Evolutionary conservation across 2,797 vertebrate genomes (phyloP).

Genomic region (Sardinella longiceps): DNA sequence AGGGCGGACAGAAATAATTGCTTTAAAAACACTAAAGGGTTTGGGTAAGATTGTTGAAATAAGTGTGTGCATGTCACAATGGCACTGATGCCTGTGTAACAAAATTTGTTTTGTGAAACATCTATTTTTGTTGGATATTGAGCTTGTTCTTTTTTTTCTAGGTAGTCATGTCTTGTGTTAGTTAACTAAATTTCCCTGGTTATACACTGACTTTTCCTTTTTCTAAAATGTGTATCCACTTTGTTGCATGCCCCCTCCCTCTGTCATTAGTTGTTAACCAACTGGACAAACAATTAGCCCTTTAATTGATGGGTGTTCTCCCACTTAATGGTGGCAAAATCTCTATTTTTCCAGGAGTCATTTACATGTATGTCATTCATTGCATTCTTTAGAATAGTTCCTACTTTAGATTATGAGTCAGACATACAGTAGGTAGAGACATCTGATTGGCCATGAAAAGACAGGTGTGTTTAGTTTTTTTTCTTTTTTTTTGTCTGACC

Average conservation of each 20-base stretch:
- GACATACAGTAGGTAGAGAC: background rate
- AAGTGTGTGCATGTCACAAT: background rate
- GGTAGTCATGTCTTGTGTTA: background rate
- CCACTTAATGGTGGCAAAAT: background rate
- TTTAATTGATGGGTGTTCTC: background rate
- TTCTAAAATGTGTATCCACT: background rate
- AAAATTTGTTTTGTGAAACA: background rate
- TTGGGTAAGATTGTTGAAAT: background rate
- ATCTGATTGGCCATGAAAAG: constrained; percentile 27
- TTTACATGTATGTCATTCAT: background rate
- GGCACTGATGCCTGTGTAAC: constrained; percentile 8
- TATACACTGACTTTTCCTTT: background rate
- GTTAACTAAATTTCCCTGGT: background rate
- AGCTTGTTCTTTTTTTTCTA: background rate
- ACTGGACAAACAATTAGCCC: background rate
- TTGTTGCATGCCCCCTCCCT: background rate
- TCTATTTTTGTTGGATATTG: background rate
- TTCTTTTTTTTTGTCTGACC: background rate
- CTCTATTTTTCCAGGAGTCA: background rate
- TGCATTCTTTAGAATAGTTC: background rate
- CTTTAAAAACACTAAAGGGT: background rate
- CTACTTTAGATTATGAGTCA: background rate
- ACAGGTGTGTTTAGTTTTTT: constrained; percentile 36
- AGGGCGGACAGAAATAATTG: background rate
- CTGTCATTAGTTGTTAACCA: background rate